Evolutionary conservation across 2,113 vertebrate species (phyloP).

Genomic region (Scomber colias): DNA sequence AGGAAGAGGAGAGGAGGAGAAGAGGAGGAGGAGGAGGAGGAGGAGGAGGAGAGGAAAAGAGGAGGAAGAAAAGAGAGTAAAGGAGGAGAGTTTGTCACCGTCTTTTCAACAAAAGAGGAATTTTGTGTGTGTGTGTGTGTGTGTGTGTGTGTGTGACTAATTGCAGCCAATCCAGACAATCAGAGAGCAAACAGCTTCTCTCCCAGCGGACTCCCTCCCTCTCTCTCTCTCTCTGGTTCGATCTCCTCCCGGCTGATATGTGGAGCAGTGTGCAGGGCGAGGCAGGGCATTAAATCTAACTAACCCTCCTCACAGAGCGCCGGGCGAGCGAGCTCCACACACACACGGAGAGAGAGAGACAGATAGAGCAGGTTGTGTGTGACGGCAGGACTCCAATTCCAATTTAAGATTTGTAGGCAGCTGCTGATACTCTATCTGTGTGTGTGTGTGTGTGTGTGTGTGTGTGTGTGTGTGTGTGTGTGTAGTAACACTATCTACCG

Average conservation of each 20-base stretch:
- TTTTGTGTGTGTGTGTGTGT: background rate
- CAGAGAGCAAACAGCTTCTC: constrained; percentile 17
- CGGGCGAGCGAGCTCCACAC: background rate
- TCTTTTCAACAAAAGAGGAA: constrained; percentile 11
- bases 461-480: background rate
- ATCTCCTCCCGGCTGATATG: constrained; percentile 58
- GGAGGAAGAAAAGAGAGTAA: too few relatives aligned
- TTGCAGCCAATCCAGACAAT: constrained; percentile 35
- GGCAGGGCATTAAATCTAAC: constrained; percentile 66
- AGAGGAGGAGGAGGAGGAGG: too few relatives aligned
- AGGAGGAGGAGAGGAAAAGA: rapidly evolving
- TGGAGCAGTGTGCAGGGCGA: constrained; percentile 37
- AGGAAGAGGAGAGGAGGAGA: rapidly evolving
- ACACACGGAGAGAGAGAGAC: constrained; percentile 24
- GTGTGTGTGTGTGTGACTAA: constrained; percentile 44
- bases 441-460: background rate
- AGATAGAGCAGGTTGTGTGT: constrained; percentile 6
- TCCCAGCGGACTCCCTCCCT: background rate
- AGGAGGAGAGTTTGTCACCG: constrained; percentile 1
- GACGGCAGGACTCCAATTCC: background rate
- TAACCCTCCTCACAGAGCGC: constrained; percentile 32
- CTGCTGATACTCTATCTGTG: background rate
- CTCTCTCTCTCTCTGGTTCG: background rate
- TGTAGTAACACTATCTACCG: too few relatives aligned
- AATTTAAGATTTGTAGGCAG: constrained; percentile 9